Evolutionary conservation across 2,113 vertebrate species (phyloP).

Genomic region (Cacatua alba): DNA sequence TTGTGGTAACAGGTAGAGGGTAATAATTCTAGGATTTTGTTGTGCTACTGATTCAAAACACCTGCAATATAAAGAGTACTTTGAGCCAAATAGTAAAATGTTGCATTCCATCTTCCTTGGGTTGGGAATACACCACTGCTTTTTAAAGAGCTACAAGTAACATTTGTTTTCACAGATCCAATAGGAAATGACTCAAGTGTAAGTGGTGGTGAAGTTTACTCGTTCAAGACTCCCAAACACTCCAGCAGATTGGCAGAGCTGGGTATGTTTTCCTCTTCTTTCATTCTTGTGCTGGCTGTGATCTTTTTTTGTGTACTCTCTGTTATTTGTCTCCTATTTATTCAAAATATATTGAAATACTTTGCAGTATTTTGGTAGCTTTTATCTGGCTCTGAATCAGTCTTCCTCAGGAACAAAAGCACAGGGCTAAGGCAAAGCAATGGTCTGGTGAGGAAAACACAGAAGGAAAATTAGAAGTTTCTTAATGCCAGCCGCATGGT

Average conservation of each 20-base stretch:
- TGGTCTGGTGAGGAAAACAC: background rate
- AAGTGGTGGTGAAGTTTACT: slow-evolving; percentile 82
- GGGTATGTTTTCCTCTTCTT: slow-evolving; percentile 76
- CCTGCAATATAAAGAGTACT: background rate
- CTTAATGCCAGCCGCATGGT: background rate
- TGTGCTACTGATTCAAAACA: background rate
- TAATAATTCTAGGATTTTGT: background rate
- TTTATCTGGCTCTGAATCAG: background rate
- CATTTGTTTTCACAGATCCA: slow-evolving; percentile 60
- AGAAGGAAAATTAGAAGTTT: background rate
- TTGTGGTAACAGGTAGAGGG: background rate
- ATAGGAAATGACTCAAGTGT: slow-evolving; percentile 69
- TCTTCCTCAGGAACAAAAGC: background rate
- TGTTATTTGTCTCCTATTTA: background rate
- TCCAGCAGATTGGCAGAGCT: slow-evolving; percentile 88
- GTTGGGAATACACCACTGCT: background rate
- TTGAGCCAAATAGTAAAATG: background rate
- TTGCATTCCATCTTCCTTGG: background rate
- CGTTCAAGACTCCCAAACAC: slow-evolving; percentile 87
- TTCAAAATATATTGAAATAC: background rate
- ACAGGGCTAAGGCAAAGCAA: background rate
- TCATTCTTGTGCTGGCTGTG: background rate
- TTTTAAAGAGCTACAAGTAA: background rate
- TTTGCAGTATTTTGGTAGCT: background rate
- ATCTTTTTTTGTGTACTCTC: background rate